These are phyloP conservation scores for Lepilemur ruficaudatus DNA, from an alignment of 2,797 vertebrate genomes.

Conservation along the genomic window DNA sequence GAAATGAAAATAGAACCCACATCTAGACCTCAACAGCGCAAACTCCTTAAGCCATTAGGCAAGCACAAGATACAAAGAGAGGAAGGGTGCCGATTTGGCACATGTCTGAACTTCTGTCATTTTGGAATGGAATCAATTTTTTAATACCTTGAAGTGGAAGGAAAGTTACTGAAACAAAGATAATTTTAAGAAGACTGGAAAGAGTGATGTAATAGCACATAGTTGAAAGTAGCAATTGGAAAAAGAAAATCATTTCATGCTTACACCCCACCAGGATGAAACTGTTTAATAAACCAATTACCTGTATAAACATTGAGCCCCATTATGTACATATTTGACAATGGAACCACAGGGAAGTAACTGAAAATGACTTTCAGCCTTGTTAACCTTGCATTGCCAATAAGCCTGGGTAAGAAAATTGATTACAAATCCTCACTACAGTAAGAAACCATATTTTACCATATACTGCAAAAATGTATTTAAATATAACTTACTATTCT, in stretches of 20 bases:
- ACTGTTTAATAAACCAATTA: background rate
- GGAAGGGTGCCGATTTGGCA: background rate
- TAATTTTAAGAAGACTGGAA: background rate
- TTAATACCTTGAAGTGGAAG: background rate
- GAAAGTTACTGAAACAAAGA: background rate
- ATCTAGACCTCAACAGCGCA: background rate
- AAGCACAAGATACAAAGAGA: background rate
- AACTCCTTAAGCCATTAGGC: background rate
- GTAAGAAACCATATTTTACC: background rate
- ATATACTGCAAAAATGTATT: background rate
- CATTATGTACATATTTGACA: background rate
- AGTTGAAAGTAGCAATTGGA: background rate
- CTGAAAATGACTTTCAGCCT: background rate
- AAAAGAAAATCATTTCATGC: background rate
- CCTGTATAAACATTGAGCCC: background rate
- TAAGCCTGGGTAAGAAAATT: background rate
- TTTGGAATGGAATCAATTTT: background rate
- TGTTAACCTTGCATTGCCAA: background rate
- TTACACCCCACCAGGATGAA: background rate
- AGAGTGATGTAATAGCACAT: background rate
- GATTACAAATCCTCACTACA: background rate
- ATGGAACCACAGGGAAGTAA: background rate
- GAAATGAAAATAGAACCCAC: background rate
- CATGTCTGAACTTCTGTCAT: background rate
- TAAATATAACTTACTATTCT: constrained; percentile 1